Conservation (phyloP, 23 tunicate genomes). For the Styela clava region DNA sequence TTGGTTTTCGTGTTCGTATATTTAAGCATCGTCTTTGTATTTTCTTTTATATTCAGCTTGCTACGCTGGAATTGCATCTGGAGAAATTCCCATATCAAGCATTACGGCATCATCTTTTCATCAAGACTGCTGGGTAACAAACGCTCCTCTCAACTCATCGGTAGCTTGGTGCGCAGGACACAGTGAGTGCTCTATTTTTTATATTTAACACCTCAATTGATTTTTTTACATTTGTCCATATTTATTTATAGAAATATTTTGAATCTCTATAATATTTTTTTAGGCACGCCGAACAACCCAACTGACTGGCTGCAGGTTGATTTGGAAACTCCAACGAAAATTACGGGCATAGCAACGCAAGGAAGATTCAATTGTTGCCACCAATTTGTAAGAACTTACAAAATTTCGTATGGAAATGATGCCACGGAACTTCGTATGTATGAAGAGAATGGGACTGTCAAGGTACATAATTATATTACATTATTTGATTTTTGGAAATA, state of each 20-base stretch:
- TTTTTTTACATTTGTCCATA: too few relatives aligned
- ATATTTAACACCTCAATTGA: not conserved
- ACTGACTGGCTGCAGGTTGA: not conserved
- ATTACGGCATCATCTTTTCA: not conserved
- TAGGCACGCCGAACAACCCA: too few relatives aligned
- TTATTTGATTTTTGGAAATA: too few relatives aligned
- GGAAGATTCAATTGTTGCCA: not conserved
- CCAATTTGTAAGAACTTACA: not conserved
- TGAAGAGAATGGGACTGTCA: not conserved
- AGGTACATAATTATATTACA: too few relatives aligned
- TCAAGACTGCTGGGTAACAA: not conserved
- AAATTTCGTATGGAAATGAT: not conserved
- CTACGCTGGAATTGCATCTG: not conserved
- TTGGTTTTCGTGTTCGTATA: too few relatives aligned
- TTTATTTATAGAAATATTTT: too few relatives aligned
- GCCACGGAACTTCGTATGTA: not conserved
- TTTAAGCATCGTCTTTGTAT: too few relatives aligned
- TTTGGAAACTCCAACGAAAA: not conserved
- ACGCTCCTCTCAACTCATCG: not conserved
- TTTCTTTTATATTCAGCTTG: not conserved
- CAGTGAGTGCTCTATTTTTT: not conserved
- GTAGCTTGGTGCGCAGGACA: not conserved
- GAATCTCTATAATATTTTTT: too few relatives aligned
- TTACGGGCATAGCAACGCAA: not conserved
- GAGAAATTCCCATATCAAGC: not conserved